Evolutionary conservation across 2,888 invertebrate species (phyloP).

Genomic region (Bursaphelenchus okinawaensis): DNA sequence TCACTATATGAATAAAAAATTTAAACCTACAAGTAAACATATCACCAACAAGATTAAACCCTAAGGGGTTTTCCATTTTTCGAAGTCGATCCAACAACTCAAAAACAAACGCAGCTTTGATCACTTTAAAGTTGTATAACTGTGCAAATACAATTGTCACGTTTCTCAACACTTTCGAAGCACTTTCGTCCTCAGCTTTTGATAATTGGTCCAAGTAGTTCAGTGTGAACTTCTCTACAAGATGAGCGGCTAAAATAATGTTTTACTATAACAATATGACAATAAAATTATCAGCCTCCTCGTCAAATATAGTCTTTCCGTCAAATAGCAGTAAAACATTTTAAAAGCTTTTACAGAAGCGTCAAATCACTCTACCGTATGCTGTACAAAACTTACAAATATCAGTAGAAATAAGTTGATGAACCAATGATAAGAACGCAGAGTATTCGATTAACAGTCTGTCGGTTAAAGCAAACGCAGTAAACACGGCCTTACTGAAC

Average conservation of each 20-base stretch:
- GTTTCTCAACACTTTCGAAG: slow-evolving; percentile 73
- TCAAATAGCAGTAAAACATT: no score
- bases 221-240: slow-evolving; percentile 69
- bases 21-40: slow-evolving; percentile 64
- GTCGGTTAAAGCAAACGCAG: slow-evolving; percentile 67
- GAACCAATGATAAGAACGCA: slow-evolving; percentile 74
- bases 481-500: slow-evolving; percentile 70
- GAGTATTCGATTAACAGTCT: slow-evolving; percentile 77
- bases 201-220: slow-evolving; percentile 12
- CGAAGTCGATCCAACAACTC: slow-evolving; percentile 72
- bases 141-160: slow-evolving; percentile 72
- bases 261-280: neutral
- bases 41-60: slow-evolving; percentile 68
- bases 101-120: slow-evolving; percentile 72
- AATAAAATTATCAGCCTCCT: neutral
- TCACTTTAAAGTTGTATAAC: slow-evolving; percentile 75
- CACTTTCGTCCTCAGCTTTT: slow-evolving; percentile 18
- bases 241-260: slow-evolving; percentile 65
- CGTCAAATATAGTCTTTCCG: no score
- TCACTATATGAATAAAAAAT: no score
- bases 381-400: slow-evolving; percentile 66
- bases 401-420: slow-evolving; percentile 84
- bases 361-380: neutral
- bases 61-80: slow-evolving; percentile 76
- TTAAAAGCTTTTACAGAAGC: no score